These are phyloP conservation scores for Noturus placidus DNA, from an alignment of 2,113 vertebrate genomes.

Conservation along the genomic window DNA sequence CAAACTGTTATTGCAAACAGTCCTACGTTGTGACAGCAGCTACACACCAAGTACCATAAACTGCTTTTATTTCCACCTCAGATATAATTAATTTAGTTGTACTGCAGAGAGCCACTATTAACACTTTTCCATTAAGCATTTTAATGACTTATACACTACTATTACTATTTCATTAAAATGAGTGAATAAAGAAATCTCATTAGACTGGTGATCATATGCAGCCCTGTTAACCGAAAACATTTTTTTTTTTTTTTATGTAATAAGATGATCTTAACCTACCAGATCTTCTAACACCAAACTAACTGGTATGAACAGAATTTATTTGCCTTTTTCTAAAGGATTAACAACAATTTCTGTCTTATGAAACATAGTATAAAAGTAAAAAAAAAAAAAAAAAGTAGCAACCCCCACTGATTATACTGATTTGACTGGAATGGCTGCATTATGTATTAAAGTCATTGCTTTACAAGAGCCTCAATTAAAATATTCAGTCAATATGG, in stretches of 20 bases:
- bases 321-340: neutral
- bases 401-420: neutral
- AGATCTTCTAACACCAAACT: conserved; percentile 29
- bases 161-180: conserved; percentile 19
- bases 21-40: neutral
- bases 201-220: conserved; percentile 12
- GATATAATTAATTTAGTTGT: conserved; percentile 15
- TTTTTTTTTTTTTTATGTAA: conserved; percentile 5
- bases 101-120: neutral
- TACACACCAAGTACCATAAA: neutral
- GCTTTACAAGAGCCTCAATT: neutral
- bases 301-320: neutral
- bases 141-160: conserved; percentile 47
- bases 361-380: neutral
- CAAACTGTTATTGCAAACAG: neutral
- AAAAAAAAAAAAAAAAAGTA: too few species aligned
- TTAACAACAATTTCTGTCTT: neutral
- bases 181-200: conserved; percentile 3
- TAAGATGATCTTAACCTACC: neutral
- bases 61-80: conserved; percentile 11
- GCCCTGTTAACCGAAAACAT: neutral
- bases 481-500: neutral
- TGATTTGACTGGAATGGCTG: neutral
- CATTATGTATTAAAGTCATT: neutral
- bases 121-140: conserved; percentile 4